Base-by-base conservation (phyloP, 1,140 invertebrate genomes). In the Rhizoglyphus robini region DNA sequence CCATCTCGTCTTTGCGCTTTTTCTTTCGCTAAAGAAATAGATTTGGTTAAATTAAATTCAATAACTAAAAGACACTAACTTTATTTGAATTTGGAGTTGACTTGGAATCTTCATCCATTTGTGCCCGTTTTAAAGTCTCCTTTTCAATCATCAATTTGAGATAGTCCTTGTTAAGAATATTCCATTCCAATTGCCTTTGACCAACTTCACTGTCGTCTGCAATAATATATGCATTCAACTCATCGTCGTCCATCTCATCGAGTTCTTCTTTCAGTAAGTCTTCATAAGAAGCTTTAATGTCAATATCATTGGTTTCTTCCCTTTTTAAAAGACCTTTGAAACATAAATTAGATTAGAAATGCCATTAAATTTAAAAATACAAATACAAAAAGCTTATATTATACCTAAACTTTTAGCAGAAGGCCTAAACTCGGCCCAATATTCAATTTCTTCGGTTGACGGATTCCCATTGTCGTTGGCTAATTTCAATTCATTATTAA, bases 191-290 rank as follows among this genome's bases (percentile, higher is more conserved):
- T 46, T 60, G 58, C 15, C 58, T 29, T n/a, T 60, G 58, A 27
- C 29, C 3, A 38, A 46, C n/a, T 23, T 60, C 58, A 2, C 15
- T 46, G 31, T 60, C 15, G 36, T 32, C 38, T n/a, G 23, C 38
- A 60, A 60, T 60, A 23, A 60, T 46, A 30, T 67, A 71, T 8
- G 82, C 82, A 73, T 90, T 85, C 15, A 96, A 79, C 78, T 96
- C 93, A 27, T 84, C 83, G 71, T 94, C 88, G 71, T 93, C 90
- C 29, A 93, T 81, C 4, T 91, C 76, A 71, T 86, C 80, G n/a
- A 94, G 76, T 71, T 88, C 86, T 2, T 84, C 84, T 68, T 72
- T 70, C 32, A 63, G 47, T 15, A 30, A 66, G 29, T 66, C 61
- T 51, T 38, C 15, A 46, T 32, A 60, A 8, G 23, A 47, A 34